Percentiles rank a stretch among this genome's conserved stretches.
phyloP scores from a whole-genome alignment of 2,113 vertebrate species.

The Orthonyx spaldingii region DNA sequence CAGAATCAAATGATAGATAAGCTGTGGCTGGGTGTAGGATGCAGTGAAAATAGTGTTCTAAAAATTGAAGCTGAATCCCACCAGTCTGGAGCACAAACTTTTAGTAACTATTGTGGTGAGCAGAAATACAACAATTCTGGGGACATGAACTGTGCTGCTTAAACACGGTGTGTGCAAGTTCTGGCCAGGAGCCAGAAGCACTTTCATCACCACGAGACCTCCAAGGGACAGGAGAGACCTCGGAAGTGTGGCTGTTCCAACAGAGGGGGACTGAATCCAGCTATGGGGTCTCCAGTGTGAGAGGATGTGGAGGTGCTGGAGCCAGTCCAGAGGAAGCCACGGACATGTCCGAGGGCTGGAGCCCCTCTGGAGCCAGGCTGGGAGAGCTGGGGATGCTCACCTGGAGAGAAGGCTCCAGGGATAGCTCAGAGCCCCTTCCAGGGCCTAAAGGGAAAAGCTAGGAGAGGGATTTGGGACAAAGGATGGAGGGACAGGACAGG shows the following conservation, averaged over 20 bases:
- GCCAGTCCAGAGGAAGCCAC: fast-evolving
- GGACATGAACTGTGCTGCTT: slow-evolving; percentile 16
- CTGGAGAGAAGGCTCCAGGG: not conserved
- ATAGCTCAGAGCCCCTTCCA: fast-evolving
- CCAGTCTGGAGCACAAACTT: slow-evolving; percentile 50
- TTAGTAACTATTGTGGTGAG: slow-evolving; percentile 43
- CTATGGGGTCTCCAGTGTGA: fast-evolving
- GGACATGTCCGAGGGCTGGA: not conserved
- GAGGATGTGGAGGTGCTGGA: not conserved
- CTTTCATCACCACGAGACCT: fast-evolving
- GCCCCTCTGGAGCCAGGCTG: not conserved
- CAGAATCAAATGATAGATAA: slow-evolving; percentile 71
- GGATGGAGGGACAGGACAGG: fast-evolving
- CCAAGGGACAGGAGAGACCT: not conserved
- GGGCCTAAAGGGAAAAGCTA: fast-evolving
- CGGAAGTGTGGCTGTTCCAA: not conserved
- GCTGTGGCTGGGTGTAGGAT: slow-evolving; percentile 54
- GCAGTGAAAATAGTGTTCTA: slow-evolving; percentile 47
- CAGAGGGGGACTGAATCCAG: not conserved
- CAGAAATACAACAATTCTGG: not conserved
- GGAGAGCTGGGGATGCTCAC: fast-evolving
- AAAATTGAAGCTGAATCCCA: slow-evolving; percentile 39
- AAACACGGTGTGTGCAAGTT: fast-evolving
- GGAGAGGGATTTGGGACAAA: not conserved
- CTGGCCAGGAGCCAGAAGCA: not conserved